These are phyloP conservation scores for Alligator mississippiensis DNA, from an alignment of 2,113 vertebrate species.

Conservation along the genomic window DNA sequence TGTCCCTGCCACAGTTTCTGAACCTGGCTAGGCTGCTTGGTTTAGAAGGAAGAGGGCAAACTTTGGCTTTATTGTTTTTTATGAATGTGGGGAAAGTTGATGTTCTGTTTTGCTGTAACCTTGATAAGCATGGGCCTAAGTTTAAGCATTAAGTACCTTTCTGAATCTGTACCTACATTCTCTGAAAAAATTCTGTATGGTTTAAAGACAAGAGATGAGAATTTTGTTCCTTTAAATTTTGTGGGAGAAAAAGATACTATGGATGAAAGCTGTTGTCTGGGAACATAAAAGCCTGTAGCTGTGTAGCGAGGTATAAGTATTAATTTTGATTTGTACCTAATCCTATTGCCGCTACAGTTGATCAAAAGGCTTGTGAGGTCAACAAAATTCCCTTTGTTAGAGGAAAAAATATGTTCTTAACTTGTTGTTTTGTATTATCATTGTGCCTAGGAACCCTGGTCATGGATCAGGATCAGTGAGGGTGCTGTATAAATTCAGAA, in stretches of 20 bases:
- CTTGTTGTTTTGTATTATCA: background rate
- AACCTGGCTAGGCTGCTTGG: background rate
- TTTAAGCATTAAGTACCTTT: background rate
- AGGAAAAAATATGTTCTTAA: background rate
- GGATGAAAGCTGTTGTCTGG: accelerated
- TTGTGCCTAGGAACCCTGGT: too few species aligned
- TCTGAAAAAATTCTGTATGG: background rate
- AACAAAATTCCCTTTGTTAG: background rate
- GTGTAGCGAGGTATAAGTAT: background rate
- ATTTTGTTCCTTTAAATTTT: background rate
- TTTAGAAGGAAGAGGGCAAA: background rate
- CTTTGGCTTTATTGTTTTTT: too few species aligned
- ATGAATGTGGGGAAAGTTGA: background rate
- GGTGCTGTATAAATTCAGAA: too few species aligned
- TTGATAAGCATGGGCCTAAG: background rate
- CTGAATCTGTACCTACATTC: background rate
- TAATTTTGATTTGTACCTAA: background rate
- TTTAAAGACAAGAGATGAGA: background rate
- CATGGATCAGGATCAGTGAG: too few species aligned
- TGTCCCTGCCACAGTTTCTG: background rate
- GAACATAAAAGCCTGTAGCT: background rate
- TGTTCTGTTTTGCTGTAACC: background rate
- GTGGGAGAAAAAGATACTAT: background rate
- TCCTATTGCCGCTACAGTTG: background rate
- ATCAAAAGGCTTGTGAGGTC: background rate